These are phyloP conservation scores for Hyles vespertilio DNA, from an alignment of 1,140 invertebrate genomes.

Conservation along the genomic window DNA sequence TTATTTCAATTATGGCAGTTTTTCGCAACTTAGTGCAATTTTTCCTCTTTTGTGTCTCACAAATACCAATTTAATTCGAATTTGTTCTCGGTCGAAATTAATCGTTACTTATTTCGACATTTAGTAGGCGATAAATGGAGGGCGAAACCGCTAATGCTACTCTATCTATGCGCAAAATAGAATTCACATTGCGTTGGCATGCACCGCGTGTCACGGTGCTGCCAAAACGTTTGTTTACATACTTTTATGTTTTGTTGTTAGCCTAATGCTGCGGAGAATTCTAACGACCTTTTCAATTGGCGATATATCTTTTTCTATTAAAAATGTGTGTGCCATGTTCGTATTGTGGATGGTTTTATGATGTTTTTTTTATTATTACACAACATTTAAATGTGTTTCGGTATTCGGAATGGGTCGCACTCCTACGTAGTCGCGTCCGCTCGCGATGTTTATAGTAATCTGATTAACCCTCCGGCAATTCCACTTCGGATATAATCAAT, in stretches of 20 bases:
- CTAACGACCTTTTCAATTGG: conserved; percentile 3
- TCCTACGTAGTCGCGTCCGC: conserved; percentile 31
- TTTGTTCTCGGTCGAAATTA: too few relatives aligned
- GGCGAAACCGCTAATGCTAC: too few relatives aligned
- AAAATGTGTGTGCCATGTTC: background rate
- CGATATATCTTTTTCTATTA: conserved; percentile 11
- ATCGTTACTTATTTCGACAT: too few relatives aligned
- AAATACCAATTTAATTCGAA: too few relatives aligned
- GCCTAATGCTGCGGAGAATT: background rate
- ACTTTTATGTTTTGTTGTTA: conserved; percentile 13
- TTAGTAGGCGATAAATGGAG: too few relatives aligned
- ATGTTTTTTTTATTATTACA: conserved; percentile 14
- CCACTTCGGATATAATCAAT: too few relatives aligned
- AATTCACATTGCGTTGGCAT: conserved; percentile 21
- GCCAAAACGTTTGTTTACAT: conserved; percentile 47
- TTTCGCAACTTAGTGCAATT: too few relatives aligned
- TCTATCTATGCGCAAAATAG: too few relatives aligned
- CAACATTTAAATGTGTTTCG: conserved; percentile 9
- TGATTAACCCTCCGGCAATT: conserved; percentile 33
- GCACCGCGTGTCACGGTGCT: conserved; percentile 38
- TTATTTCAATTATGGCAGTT: too few relatives aligned
- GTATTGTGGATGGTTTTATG: conserved; percentile 7
- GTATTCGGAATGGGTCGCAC: conserved; percentile 34
- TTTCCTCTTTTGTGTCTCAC: too few relatives aligned
- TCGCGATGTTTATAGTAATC: conserved; percentile 39